Evolutionary conservation across 2,113 vertebrate species (phyloP), one percentile per base, ranked within the genome.

Genomic region (Morone chrysops): DNA sequence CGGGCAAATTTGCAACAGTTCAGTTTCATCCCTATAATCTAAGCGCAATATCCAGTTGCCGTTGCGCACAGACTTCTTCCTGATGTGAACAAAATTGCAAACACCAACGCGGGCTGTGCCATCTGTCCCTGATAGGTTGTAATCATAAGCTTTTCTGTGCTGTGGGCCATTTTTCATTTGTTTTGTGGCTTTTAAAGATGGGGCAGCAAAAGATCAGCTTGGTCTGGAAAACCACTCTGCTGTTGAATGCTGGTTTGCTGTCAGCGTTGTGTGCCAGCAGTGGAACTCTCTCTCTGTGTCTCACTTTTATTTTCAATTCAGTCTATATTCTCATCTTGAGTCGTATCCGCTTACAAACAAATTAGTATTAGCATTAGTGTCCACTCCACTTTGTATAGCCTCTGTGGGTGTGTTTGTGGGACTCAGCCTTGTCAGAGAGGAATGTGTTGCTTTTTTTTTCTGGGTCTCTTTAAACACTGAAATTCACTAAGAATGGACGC

Each of bases 151-250:
- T 92, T 90, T 87, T 70, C 86, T 89, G 83, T 73, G 84, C 90
- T 62, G 88, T 9, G 88, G 88, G 82, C 79, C 78, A 91, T 87
- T 94, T 92, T 93, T 93, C 90, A 93, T 94, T 93, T 94, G 90
- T 93, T 91, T 89, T 83, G 93, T 80, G 93, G 93, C 77, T 90
- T 92, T 94, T 91, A 90, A 91, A 89, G 84, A 93, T 56, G 77
- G 84, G 79, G 87, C 88, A 82, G 89, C 77, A 50, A 62, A 83
- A 90, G 66, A 86, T 84, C 62, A 31, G 66, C 70, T 88, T 6
- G 80, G 79, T 92, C 90, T 88, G 87, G 87, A 91, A 93, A 93
- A 90, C 87, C 78, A 54, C 84, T 90, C 82, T 73, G 83, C 87
- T 78, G 82, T 63, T 63, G 62, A 87, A 74, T 40, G 53, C 84